Evolutionary conservation across 2,113 vertebrate genomes (phyloP).

Genomic region (Tragulus kanchil): DNA sequence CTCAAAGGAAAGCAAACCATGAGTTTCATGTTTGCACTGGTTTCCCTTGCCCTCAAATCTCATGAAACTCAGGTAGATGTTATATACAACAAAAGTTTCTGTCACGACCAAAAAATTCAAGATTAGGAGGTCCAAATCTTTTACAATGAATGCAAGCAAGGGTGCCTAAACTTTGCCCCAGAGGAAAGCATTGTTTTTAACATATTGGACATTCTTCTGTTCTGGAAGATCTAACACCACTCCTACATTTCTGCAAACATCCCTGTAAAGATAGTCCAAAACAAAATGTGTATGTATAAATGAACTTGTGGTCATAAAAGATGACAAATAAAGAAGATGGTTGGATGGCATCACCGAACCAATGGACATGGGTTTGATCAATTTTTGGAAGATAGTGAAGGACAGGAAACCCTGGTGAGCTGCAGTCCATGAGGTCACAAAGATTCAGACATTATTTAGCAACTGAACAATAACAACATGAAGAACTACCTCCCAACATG

Average conservation of each 20-base stretch:
- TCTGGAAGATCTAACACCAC: not conserved
- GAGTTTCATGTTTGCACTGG: not conserved
- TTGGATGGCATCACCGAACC: not conserved
- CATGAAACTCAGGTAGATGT: not conserved
- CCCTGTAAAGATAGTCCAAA: not conserved
- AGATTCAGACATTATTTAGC: accelerated
- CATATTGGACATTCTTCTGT: not conserved
- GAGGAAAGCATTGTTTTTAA: not conserved
- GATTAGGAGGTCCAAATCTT: not conserved
- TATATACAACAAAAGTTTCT: not conserved
- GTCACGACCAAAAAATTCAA: not conserved
- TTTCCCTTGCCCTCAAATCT: not conserved
- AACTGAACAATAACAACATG: not conserved
- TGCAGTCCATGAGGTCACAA: not conserved
- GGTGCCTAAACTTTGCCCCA: not conserved
- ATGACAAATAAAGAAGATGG: not conserved
- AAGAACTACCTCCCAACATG: not conserved
- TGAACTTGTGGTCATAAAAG: not conserved
- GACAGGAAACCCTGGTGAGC: not conserved
- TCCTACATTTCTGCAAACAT: not conserved
- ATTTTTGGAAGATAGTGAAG: not conserved
- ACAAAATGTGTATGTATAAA: not conserved
- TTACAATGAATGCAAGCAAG: not conserved
- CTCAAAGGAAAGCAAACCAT: not conserved
- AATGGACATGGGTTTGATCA: not conserved